Percentiles rank a stretch among this genome's conserved stretches.
These are phyloP conservation scores for Channa maculata DNA, from an alignment of 2,113 vertebrate species.

Conservation along the genomic window DNA sequence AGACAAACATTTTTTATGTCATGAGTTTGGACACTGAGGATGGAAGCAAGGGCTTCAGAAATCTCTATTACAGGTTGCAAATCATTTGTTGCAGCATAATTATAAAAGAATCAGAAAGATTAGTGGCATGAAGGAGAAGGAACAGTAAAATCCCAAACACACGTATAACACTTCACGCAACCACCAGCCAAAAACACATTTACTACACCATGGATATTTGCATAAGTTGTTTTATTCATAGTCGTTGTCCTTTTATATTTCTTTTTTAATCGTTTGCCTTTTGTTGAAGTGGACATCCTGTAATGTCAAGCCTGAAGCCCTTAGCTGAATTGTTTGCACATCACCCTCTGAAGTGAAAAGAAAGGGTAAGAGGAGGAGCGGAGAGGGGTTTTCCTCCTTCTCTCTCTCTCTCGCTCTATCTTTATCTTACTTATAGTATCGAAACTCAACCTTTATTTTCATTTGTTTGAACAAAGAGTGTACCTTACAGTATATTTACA, in stretches of 20 bases:
- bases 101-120: conserved; percentile 25
- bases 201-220: conserved; percentile 81
- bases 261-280: conserved; percentile 67
- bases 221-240: conserved; percentile 87
- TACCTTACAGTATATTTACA: conserved; percentile 86
- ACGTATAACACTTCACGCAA: conserved; percentile 45
- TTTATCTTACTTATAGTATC: conserved; percentile 58
- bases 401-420: conserved; percentile 62
- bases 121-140: background rate
- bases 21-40: conserved; percentile 42
- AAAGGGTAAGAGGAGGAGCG: conserved; percentile 70
- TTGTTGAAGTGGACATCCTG: conserved; percentile 83
- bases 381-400: conserved; percentile 54
- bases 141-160: conserved; percentile 16
- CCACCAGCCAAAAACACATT: conserved; percentile 75
- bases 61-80: conserved; percentile 36
- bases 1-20: conserved; percentile 59
- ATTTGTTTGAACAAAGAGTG: conserved; percentile 78
- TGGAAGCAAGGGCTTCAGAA: conserved; percentile 38
- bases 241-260: conserved; percentile 82
- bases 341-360: conserved; percentile 71
- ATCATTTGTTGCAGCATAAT: conserved; percentile 40
- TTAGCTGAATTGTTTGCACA: conserved; percentile 81
- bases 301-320: conserved; percentile 86
- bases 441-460: conserved; percentile 72